phyloP scores from a whole-genome alignment of 2,888 invertebrate species.

The Neocrepidodera transversa region DNA sequence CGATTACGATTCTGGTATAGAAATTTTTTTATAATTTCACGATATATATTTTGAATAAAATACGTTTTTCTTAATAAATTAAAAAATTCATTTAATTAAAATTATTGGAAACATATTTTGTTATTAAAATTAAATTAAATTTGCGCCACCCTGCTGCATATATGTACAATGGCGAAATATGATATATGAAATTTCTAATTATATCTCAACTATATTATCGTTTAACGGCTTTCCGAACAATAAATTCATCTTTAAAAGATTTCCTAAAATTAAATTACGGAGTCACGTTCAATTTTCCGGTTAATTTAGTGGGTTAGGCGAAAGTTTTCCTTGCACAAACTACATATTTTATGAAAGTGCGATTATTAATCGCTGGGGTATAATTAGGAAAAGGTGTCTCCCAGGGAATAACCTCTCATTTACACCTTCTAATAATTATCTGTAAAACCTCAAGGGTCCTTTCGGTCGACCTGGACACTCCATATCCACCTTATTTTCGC shows the following conservation, averaged over 20 bases:
- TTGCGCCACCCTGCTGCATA: too few species aligned
- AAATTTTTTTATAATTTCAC: too few species aligned
- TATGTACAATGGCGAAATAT: too few species aligned
- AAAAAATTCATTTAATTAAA: too few species aligned
- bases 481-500: slow-evolving; percentile 35
- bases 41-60: too few species aligned
- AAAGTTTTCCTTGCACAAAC: slow-evolving; percentile 16
- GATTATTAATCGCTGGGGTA: slow-evolving; percentile 41
- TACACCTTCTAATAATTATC: slow-evolving; percentile 49
- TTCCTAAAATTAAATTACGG: slow-evolving; percentile 3
- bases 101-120: too few species aligned
- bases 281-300: slow-evolving; percentile 1
- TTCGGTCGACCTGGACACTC: slow-evolving; percentile 43
- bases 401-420: slow-evolving; percentile 43
- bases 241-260: background rate
- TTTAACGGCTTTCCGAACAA: too few species aligned
- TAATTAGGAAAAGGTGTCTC: slow-evolving; percentile 45
- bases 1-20: too few species aligned
- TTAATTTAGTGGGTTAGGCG: background rate
- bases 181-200: too few species aligned
- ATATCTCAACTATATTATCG: too few species aligned
- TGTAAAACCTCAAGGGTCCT: slow-evolving; percentile 43
- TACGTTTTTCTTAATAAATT: too few species aligned
- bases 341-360: slow-evolving; percentile 26
- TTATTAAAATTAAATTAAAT: too few species aligned